Evolutionary conservation across 1,140 invertebrate genomes (phyloP), one percentile per base, ranked within the genome.

Genomic region (Heliconius hermathena): DNA sequence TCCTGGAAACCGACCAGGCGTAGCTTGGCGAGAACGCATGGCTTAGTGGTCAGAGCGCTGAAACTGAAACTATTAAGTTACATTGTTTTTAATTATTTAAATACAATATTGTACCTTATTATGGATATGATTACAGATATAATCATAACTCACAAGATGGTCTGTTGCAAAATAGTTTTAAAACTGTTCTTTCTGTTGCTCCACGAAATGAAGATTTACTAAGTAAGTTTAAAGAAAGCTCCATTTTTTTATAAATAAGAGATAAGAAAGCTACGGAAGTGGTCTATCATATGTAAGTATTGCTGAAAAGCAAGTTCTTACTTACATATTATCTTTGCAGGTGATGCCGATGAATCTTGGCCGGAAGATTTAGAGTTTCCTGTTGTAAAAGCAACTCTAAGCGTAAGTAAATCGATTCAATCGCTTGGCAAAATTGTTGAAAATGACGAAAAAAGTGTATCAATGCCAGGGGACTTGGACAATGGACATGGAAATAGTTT

Each of bases 321-420:
- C 18, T 9, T n/a, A 54, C 52, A 8, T 54, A 57, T 80, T 71
- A 75, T 71, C 72, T 72, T 77, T 71, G 54, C n/a, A 94, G 92
- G 87, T 84, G 81, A 87, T 71, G 87, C 82, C 4, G 91, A 94
- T 71, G 92, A 94, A 83, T 76, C 78, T 46, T 94, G 92, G 92
- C 91, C 91, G 49, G 82, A 82, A 77, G 79, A 88, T 81, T 76
- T 87, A 52, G 29, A 73, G 6, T 78, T 80, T 36, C 81, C 84
- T 57, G 57, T 79, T 66, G 29, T 86, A 49, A 92, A 88, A 86
- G 77, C 85, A 18, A 90, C 84, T 76, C 81, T 83, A 79, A 90
- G 83, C 81, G 87, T 91, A 22, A 88, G 81, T 78, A 91, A 89
- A 82, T 93, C 91, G 26, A 79, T 93, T 29, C 81, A 84, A 74